These are phyloP conservation scores for Mastomys coucha DNA, from an alignment of 2,113 vertebrate genomes.

Conservation along the genomic window DNA sequence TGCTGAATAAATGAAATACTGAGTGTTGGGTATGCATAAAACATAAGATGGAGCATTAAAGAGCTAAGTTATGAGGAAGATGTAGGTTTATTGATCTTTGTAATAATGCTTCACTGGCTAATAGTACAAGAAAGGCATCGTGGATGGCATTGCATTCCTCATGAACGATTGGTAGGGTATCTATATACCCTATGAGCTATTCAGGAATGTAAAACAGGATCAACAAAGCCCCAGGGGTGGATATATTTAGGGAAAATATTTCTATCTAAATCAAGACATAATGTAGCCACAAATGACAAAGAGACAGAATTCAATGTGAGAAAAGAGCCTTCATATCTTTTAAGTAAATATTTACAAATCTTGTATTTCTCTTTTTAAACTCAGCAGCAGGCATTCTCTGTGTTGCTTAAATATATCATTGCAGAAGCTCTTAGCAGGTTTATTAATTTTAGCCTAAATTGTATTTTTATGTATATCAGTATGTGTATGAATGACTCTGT, in stretches of 20 bases:
- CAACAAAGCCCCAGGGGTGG: background rate
- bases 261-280: background rate
- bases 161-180: background rate
- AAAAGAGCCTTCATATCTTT: background rate
- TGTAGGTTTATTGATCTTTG: background rate
- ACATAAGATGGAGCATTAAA: background rate
- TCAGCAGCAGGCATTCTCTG: background rate
- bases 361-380: conserved; percentile 1
- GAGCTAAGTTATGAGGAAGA: conserved; percentile 36
- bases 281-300: background rate
- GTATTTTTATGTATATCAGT: background rate
- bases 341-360: background rate
- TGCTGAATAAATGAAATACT: conserved; percentile 12
- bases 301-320: background rate
- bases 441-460: background rate
- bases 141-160: background rate
- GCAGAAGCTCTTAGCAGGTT: background rate
- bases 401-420: background rate
- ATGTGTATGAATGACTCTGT: background rate
- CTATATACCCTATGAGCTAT: background rate
- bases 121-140: background rate
- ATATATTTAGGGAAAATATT: background rate
- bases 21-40: background rate
- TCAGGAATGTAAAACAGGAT: background rate
- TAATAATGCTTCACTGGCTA: background rate